Evolutionary conservation across 2,797 vertebrate species (phyloP).

Genomic region (Hephaestus fuliginosus): DNA sequence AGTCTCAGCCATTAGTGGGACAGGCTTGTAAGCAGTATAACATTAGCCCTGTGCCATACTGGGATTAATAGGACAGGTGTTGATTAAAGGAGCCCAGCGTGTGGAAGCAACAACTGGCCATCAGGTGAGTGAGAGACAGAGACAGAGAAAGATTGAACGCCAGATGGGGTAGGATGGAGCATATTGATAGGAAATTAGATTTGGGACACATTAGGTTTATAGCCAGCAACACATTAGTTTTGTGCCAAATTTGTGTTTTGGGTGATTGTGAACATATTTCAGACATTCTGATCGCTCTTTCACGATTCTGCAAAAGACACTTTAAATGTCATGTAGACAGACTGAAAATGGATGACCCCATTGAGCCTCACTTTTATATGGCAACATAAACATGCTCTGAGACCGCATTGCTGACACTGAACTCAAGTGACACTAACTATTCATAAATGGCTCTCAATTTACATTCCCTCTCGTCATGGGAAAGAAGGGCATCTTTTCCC

Average conservation of each 20-base stretch:
- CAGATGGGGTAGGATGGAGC: slow-evolving; percentile 83
- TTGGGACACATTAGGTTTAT: slow-evolving; percentile 71
- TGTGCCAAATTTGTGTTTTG: slow-evolving; percentile 28
- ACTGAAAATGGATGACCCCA: not conserved
- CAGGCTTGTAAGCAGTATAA: slow-evolving; percentile 82
- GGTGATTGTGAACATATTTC: slow-evolving; percentile 45
- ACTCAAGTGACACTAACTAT: slow-evolving; percentile 23
- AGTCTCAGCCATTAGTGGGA: slow-evolving; percentile 82
- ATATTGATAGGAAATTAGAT: slow-evolving; percentile 86
- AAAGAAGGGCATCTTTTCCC: slow-evolving; percentile 38
- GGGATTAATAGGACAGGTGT: slow-evolving; percentile 89
- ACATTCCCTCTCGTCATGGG: slow-evolving; percentile 12
- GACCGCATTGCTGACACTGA: not conserved
- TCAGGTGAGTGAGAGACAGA: slow-evolving; percentile 61
- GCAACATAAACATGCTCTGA: slow-evolving; percentile 8
- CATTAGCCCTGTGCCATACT: slow-evolving; percentile 85
- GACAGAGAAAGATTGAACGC: slow-evolving; percentile 41
- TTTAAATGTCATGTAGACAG: not conserved
- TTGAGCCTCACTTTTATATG: not conserved
- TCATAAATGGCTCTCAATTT: slow-evolving; percentile 24
- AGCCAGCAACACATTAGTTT: slow-evolving; percentile 57
- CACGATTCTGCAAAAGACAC: not conserved
- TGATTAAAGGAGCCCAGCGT: slow-evolving; percentile 87
- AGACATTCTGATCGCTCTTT: slow-evolving; percentile 30
- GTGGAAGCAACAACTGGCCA: slow-evolving; percentile 83